Conservation (phyloP, 2,113 vertebrate species). For the Heliornis fulica region DNA sequence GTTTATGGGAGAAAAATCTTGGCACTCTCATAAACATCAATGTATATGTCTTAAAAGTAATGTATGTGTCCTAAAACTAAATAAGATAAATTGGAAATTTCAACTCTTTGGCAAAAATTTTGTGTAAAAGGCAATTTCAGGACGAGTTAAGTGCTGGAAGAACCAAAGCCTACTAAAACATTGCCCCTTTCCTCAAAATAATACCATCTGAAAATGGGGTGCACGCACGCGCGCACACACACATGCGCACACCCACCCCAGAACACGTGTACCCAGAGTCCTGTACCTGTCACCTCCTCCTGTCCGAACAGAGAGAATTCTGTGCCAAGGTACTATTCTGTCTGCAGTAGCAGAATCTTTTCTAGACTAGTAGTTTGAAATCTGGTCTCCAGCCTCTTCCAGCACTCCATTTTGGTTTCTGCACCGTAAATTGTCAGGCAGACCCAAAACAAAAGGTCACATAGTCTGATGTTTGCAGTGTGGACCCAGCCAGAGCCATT, state of each 20-base stretch:
- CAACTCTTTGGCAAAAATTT: neutral
- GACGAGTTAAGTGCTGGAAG: neutral
- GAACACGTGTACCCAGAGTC: rapidly evolving
- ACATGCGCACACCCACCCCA: too few species aligned
- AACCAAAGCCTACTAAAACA: neutral
- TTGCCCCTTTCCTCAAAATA: neutral
- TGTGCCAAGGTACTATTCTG: neutral
- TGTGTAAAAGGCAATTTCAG: constrained; percentile 15
- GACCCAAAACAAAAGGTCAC: neutral
- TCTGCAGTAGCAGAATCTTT: neutral
- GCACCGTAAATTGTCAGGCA: neutral
- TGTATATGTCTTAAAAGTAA: constrained; percentile 45
- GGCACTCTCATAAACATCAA: neutral
- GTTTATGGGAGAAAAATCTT: constrained; percentile 34
- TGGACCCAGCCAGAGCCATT: neutral
- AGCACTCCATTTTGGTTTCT: neutral
- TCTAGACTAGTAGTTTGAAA: neutral
- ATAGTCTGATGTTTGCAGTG: neutral
- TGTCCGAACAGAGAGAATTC: neutral
- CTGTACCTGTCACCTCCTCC: neutral
- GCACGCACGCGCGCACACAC: rapidly evolving
- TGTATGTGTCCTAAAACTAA: too few species aligned
- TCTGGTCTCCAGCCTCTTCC: neutral
- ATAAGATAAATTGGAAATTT: constrained; percentile 29
- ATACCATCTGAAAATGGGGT: neutral